These are phyloP conservation scores for Drosophila yooni DNA, from an alignment of 2,888 invertebrate species.

Conservation along the genomic window DNA sequence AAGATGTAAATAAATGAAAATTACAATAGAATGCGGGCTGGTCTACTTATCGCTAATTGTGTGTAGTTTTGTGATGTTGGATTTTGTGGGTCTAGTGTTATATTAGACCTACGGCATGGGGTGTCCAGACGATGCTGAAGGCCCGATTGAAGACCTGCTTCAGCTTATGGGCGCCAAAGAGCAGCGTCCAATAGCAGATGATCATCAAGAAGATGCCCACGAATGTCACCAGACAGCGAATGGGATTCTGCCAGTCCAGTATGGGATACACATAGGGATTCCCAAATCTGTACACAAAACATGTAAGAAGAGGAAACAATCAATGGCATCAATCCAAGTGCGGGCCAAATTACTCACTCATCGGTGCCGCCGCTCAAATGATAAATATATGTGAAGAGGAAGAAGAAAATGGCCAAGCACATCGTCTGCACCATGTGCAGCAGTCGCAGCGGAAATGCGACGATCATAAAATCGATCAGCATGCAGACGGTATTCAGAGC, in stretches of 20 bases:
- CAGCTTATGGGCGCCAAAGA: constrained; percentile 79
- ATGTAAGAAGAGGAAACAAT: constrained; percentile 3
- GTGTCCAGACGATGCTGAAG: constrained; percentile 75
- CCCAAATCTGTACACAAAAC: constrained; percentile 85
- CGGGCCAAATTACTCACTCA: constrained; percentile 83
- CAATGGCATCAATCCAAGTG: neutral
- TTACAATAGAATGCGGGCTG: constrained; percentile 51
- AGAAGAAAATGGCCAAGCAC: constrained; percentile 86
- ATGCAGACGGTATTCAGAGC: constrained; percentile 91
- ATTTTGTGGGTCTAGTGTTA: constrained; percentile 22
- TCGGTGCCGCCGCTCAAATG: constrained; percentile 88
- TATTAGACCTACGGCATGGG: constrained; percentile 77
- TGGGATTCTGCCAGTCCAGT: constrained; percentile 90
- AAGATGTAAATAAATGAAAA: constrained; percentile 9
- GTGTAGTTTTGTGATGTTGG: constrained; percentile 12
- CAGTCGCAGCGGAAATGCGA: constrained; percentile 90
- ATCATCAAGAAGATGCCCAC: constrained; percentile 81
- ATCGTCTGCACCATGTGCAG: constrained; percentile 88
- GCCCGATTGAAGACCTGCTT: constrained; percentile 78
- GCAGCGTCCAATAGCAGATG: constrained; percentile 74
- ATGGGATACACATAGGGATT: constrained; percentile 90
- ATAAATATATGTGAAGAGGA: constrained; percentile 87
- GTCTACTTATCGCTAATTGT: constrained; percentile 36
- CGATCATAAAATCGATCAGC: constrained; percentile 89
- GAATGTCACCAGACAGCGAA: constrained; percentile 82